Base-by-base conservation (phyloP, 2,888 invertebrate genomes). In the Thereva unica region DNA sequence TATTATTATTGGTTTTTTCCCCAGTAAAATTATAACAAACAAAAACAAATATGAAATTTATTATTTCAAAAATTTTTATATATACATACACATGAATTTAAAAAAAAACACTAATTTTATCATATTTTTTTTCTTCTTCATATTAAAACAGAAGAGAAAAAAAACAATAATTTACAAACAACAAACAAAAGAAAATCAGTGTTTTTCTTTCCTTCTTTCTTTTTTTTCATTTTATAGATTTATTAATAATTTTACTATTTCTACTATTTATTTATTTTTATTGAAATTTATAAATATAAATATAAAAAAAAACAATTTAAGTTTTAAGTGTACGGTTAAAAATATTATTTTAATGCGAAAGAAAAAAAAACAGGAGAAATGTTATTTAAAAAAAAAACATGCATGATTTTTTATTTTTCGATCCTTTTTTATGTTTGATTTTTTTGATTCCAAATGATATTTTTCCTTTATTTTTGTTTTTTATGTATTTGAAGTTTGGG, bases 261-360 rank as follows among this genome's bases (percentile, higher is more conserved):
- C 50, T 61, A 61, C 61, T 61, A 61, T 61, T 61, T 61, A 61
- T 61, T 61, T 61, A 61, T 61, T 61, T 61, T 61, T 61, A 61
- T 61, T 50, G 50, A 61, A 50, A 50, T 61, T 61, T 61, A 50
- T 61, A 61, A 61, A 50, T 61, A 50, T 61, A 50, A 50, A 50
- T 41, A 12, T 37, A 56, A 49, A 12, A 47, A 38, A 10, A 47
- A 23, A 23, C 1, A 1, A 23, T 2, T 23, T 23, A 23, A 23
- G 23, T 23, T 23, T 23, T 23, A 23, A 23, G 23, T 23, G 23
- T 59, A 38, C 59, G 59, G 61, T 41, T 61, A 50, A 61, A 50
- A 23, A 34, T 61, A 50, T 50, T 49, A 41, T 50, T 50, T 49
- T 50, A 59, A 47, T 23, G 23, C 23, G 23, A 54, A 38, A 57